phyloP scores from a whole-genome alignment of 2,888 invertebrate genomes.

The Caenorhabditis wallacei region DNA sequence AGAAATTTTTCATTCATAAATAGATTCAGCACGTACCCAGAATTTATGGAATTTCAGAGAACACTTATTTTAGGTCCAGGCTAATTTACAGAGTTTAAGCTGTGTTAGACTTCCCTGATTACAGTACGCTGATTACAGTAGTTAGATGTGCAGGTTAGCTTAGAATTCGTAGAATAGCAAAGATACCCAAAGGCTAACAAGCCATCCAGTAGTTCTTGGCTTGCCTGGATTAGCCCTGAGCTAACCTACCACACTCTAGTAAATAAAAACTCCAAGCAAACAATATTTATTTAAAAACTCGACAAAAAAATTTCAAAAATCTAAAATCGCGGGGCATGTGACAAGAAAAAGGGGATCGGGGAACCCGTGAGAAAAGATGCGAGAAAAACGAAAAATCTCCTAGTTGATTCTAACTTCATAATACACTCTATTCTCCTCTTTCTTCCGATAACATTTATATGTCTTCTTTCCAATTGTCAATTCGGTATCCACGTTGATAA shows the following conservation, averaged over 20 bases:
- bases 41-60: background rate
- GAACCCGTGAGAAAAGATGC: constrained; percentile 44
- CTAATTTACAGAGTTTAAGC: too few species aligned
- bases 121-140: too few species aligned
- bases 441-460: constrained; percentile 72
- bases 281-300: constrained; percentile 3
- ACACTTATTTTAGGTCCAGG: background rate
- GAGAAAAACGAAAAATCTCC: background rate
- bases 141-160: too few species aligned
- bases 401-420: constrained; percentile 69
- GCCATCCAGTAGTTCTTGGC: too few species aligned
- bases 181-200: too few species aligned
- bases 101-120: too few species aligned
- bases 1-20: background rate
- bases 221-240: too few species aligned
- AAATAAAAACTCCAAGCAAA: background rate
- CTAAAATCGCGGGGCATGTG: constrained; percentile 23
- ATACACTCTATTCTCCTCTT: constrained; percentile 68
- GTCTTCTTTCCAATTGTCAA: constrained; percentile 72
- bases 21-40: background rate
- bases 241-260: too few species aligned
- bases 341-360: constrained; percentile 9
- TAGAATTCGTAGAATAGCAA: too few species aligned
- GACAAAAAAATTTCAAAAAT: constrained; percentile 6
- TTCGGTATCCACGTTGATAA: constrained; percentile 71